Evolutionary conservation across 2,797 vertebrate genomes (phyloP).

Genomic region (Acridotheres tristis): DNA sequence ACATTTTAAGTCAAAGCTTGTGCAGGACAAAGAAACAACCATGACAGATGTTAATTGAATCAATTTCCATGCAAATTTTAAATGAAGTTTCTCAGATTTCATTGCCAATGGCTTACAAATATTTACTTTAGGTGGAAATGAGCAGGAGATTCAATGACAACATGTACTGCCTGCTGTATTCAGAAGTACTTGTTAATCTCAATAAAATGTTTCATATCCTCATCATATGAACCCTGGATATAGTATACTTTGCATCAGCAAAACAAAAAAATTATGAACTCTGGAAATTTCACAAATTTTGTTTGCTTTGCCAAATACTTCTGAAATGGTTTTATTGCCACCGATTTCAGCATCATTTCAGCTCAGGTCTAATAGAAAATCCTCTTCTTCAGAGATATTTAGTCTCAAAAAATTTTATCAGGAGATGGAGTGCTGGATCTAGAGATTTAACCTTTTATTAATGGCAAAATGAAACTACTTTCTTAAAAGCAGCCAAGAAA

Average conservation of each 20-base stretch:
- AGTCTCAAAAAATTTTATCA: not conserved
- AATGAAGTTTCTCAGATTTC: not conserved
- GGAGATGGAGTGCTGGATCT: not conserved
- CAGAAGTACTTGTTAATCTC: not conserved
- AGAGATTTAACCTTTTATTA: not conserved
- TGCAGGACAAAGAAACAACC: not conserved
- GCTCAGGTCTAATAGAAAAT: not conserved
- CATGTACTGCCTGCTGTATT: not conserved
- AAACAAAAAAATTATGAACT: not conserved
- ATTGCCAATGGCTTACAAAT: not conserved
- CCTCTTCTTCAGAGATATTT: not conserved
- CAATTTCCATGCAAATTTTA: not conserved
- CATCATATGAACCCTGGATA: not conserved
- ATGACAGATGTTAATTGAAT: not conserved
- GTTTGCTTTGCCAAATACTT: not conserved
- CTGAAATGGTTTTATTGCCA: not conserved
- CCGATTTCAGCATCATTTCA: not conserved
- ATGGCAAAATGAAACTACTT: not conserved
- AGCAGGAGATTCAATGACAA: not conserved
- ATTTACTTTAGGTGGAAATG: not conserved
- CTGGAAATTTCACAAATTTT: not conserved
- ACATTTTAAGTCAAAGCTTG: not conserved
- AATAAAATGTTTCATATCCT: not conserved
- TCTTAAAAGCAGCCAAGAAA: not conserved
- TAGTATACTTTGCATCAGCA: not conserved